Evolutionary conservation across 2,113 vertebrate genomes (phyloP).

Genomic region (Reinhardtius hippoglossoides): DNA sequence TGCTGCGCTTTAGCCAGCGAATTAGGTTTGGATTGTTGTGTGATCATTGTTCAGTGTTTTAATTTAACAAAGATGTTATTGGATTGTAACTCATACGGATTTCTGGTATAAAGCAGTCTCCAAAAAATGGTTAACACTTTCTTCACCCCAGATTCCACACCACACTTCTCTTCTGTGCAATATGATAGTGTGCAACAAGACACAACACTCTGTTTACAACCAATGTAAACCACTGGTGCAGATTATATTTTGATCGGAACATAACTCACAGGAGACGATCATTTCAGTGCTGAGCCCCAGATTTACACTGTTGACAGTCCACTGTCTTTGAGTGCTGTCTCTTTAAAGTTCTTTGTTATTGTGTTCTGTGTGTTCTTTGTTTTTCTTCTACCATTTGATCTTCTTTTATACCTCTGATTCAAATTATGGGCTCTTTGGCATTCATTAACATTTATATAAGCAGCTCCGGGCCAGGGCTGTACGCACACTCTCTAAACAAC

Average conservation of each 20-base stretch:
- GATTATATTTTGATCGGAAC: neutral
- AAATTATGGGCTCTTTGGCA: slow-evolving; percentile 11
- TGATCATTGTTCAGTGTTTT: too few relatives aligned
- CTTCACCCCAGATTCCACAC: neutral
- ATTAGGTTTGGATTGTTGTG: too few relatives aligned
- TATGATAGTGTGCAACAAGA: neutral
- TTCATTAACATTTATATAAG: slow-evolving; percentile 29
- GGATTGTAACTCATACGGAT: neutral
- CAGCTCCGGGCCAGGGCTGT: slow-evolving; percentile 3
- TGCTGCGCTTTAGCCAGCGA: too few relatives aligned
- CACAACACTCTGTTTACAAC: neutral
- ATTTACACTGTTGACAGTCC: neutral
- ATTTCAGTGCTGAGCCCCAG: too few relatives aligned
- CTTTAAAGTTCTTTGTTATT: slow-evolving; percentile 7
- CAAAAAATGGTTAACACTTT: neutral
- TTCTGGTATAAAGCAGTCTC: slow-evolving; percentile 1
- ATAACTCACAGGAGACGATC: too few relatives aligned
- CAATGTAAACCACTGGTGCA: neutral
- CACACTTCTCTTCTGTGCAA: neutral
- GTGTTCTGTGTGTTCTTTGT: neutral
- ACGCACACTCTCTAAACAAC: slow-evolving; percentile 10
- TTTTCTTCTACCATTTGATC: rapidly evolving
- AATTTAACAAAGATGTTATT: too few relatives aligned
- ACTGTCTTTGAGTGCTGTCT: neutral
- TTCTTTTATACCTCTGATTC: slow-evolving; percentile 6